Percentiles rank a stretch among this genome's conserved stretches.
These are phyloP conservation scores for Microcebus jonahi DNA, from an alignment of 2,113 vertebrate species.

Conservation along the genomic window DNA sequence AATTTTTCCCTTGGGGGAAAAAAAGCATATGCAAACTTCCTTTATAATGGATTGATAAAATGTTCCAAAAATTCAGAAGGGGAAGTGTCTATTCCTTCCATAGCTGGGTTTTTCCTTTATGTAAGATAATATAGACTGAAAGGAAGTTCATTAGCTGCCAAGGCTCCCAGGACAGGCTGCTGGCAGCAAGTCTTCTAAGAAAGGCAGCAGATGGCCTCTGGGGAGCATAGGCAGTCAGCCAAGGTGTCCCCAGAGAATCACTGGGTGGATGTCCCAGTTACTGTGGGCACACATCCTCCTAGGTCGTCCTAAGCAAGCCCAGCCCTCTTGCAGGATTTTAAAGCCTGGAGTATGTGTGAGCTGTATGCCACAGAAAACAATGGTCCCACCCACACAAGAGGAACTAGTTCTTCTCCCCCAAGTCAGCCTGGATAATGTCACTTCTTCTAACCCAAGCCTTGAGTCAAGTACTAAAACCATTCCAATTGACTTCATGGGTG, in stretches of 20 bases:
- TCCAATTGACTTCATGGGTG: neutral
- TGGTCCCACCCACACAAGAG: too few species aligned
- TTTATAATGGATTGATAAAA: constrained; percentile 41
- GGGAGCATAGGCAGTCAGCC: constrained; percentile 60
- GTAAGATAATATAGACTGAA: constrained; percentile 34
- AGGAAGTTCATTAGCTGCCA: constrained; percentile 45
- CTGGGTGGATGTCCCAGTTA: constrained; percentile 50
- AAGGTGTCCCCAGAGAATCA: constrained; percentile 68
- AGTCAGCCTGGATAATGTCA: neutral
- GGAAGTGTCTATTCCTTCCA: neutral
- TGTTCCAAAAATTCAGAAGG: constrained; percentile 23
- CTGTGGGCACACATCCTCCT: neutral
- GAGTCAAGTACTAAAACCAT: neutral
- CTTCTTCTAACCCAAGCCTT: neutral
- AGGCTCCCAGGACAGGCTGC: constrained; percentile 62
- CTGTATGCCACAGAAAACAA: neutral
- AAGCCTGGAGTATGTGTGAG: neutral
- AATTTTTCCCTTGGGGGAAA: constrained; percentile 6
- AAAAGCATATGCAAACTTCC: neutral
- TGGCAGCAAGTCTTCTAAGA: constrained; percentile 61
- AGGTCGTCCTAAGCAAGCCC: neutral
- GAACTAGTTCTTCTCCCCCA: neutral
- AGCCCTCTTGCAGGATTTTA: neutral
- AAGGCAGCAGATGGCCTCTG: constrained; percentile 68
- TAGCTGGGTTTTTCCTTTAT: constrained; percentile 50